Conservation (phyloP, 1,140 invertebrate species). For the Diuraphis noxia region DNA sequence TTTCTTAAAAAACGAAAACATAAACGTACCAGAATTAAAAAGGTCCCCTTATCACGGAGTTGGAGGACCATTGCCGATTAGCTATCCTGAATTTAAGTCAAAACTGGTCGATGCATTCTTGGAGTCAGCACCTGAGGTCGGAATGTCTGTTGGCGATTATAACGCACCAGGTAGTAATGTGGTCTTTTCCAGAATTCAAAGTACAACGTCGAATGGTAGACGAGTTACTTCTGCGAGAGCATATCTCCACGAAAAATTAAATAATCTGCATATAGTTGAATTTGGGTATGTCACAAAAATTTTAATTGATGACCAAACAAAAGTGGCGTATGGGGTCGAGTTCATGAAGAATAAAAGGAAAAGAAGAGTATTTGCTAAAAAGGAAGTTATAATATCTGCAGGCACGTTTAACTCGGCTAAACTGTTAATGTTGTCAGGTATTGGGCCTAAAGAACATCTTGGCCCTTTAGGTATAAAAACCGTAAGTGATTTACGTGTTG, state of each 20-base stretch:
- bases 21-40: conserved; percentile 62
- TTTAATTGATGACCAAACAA: conserved; percentile 71
- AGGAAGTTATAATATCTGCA: conserved; percentile 67
- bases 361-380: conserved; percentile 62
- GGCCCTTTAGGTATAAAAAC: conserved; percentile 62
- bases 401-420: conserved; percentile 67
- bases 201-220: conserved; percentile 62
- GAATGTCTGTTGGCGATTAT: conserved; percentile 67
- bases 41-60: conserved; percentile 65
- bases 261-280: conserved; percentile 69
- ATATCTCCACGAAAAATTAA: conserved; percentile 64
- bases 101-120: conserved; percentile 67
- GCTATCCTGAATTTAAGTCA: conserved; percentile 62
- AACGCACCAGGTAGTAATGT: conserved; percentile 67
- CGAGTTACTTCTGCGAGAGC: conserved; percentile 66
- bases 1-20: conserved; percentile 67
- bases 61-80: conserved; percentile 64
- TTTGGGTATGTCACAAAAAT: conserved; percentile 68
- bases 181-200: conserved; percentile 61
- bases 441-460: conserved; percentile 68
- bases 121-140: conserved; percentile 66
- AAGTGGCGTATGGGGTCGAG: conserved; percentile 68
- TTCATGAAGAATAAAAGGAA: conserved; percentile 61
- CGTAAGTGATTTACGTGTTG: conserved; percentile 72
- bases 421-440: conserved; percentile 70